A percentile compares a stretch with the other conserved stretches of the same genome.
phyloP scores from a whole-genome alignment of 2,113 vertebrate species.

The Mirounga angustirostris region DNA sequence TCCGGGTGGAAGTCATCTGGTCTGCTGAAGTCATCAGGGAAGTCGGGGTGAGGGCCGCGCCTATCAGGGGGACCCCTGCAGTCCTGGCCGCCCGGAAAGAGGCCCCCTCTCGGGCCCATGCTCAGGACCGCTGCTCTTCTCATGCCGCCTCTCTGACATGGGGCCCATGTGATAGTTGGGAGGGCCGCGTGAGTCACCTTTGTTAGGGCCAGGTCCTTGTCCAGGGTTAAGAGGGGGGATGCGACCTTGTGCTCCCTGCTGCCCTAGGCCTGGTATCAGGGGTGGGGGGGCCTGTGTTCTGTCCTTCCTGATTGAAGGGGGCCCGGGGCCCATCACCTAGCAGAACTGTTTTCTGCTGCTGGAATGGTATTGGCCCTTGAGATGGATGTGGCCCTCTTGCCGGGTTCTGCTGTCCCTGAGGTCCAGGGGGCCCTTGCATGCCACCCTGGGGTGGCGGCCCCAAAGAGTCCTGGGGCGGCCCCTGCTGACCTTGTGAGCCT shows the following conservation, averaged over 20 bases:
- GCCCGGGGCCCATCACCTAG: slow-evolving; percentile 92
- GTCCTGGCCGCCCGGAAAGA: slow-evolving; percentile 90
- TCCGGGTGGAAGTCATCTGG: slow-evolving; percentile 93
- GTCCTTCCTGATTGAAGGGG: slow-evolving; percentile 94
- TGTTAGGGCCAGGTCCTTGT: slow-evolving; percentile 92
- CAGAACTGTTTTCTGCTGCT: slow-evolving; percentile 94
- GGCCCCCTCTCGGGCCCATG: slow-evolving; percentile 91
- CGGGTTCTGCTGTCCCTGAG: slow-evolving; percentile 92
- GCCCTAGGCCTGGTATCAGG: slow-evolving; percentile 95
- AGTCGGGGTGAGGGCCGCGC: slow-evolving; percentile 92
- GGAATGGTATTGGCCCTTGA: slow-evolving; percentile 92
- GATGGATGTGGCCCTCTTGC: slow-evolving; percentile 91
- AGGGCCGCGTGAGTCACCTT: slow-evolving; percentile 95
- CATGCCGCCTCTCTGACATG: slow-evolving; percentile 91
- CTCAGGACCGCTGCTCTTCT: slow-evolving; percentile 91
- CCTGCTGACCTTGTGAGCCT: slow-evolving; percentile 89
- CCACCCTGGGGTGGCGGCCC: slow-evolving; percentile 91
- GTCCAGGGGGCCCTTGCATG: slow-evolving; percentile 89
- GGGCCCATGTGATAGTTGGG: slow-evolving; percentile 97
- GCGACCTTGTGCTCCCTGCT: slow-evolving; percentile 91
- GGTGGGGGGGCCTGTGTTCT: slow-evolving; percentile 93
- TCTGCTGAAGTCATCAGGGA: slow-evolving; percentile 92
- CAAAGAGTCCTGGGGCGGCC: slow-evolving; percentile 89
- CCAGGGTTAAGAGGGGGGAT: slow-evolving; percentile 87
- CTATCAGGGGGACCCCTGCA: slow-evolving; percentile 90